A percentile compares a stretch with the other conserved stretches of the same genome.
phyloP scores from a whole-genome alignment of 2,113 vertebrate species.

The Salvelinus fontinalis region DNA sequence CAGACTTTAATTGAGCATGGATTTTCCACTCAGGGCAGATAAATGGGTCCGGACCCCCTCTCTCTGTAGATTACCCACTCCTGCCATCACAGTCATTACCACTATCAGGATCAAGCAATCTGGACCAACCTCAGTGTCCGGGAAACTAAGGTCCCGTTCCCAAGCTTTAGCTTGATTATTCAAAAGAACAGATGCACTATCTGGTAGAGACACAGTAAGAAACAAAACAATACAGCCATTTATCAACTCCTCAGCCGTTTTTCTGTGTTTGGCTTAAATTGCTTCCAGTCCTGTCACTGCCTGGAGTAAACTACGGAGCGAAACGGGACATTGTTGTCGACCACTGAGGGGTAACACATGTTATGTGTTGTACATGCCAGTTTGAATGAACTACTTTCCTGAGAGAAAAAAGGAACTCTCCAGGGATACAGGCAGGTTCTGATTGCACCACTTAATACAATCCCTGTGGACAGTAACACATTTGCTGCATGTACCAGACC shows the following conservation, averaged over 20 bases:
- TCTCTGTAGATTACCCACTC: slow-evolving; percentile 50
- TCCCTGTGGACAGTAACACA: neutral
- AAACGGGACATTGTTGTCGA: neutral
- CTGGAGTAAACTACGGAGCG: slow-evolving; percentile 38
- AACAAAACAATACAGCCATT: slow-evolving; percentile 49
- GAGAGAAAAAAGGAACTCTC: neutral
- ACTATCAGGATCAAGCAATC: slow-evolving; percentile 68
- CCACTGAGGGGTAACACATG: slow-evolving; percentile 49
- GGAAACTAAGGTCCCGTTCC: slow-evolving; percentile 52
- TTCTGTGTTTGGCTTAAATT: slow-evolving; percentile 53
- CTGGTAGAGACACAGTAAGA: slow-evolving; percentile 50
- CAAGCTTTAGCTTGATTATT: slow-evolving; percentile 59
- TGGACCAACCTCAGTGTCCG: slow-evolving; percentile 51
- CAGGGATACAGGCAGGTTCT: neutral
- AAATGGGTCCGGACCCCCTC: slow-evolving; percentile 49
- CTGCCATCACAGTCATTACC: slow-evolving; percentile 55
- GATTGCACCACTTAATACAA: slow-evolving; percentile 2
- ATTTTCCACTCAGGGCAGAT: slow-evolving; percentile 65
- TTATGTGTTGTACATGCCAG: slow-evolving; percentile 51
- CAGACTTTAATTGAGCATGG: slow-evolving; percentile 31
- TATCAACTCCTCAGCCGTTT: slow-evolving; percentile 55
- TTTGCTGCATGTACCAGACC: neutral
- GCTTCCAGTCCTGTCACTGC: slow-evolving; percentile 64
- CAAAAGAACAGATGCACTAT: slow-evolving; percentile 57
- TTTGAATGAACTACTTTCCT: slow-evolving; percentile 46